Conservation (phyloP, 2,113 vertebrate genomes). For the Girardinichthys multiradiatus region DNA sequence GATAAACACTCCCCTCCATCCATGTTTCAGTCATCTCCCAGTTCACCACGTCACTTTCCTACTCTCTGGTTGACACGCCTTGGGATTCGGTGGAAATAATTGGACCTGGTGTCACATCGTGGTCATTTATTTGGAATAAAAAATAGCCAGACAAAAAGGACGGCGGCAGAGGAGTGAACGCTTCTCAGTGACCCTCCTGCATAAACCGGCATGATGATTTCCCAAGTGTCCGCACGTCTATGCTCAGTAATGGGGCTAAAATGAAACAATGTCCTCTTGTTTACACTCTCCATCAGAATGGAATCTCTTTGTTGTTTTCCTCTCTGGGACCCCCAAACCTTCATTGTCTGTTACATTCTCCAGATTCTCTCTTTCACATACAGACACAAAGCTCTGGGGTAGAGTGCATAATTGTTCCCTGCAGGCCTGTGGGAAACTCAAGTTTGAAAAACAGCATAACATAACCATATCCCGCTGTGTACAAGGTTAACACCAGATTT, state of each 20-base stretch:
- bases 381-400: slow-evolving; percentile 23
- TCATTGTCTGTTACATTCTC: slow-evolving; percentile 46
- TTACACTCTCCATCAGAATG: slow-evolving; percentile 56
- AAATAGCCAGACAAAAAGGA: slow-evolving; percentile 29
- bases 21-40: slow-evolving; percentile 47
- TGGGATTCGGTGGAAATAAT: slow-evolving; percentile 50
- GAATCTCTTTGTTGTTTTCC: slow-evolving; percentile 44
- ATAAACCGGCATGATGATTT: slow-evolving; percentile 45
- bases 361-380: slow-evolving; percentile 17
- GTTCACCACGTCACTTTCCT: slow-evolving; percentile 20
- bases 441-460: slow-evolving; percentile 10
- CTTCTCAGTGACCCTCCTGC: slow-evolving; percentile 59
- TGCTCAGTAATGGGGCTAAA: slow-evolving; percentile 56
- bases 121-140: slow-evolving; percentile 46
- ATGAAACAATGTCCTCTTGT: slow-evolving; percentile 63
- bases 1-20: slow-evolving; percentile 49
- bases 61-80: slow-evolving; percentile 42
- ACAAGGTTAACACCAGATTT: not conserved
- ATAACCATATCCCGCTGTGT: not conserved
- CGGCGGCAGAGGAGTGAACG: slow-evolving; percentile 21
- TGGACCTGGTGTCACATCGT: slow-evolving; percentile 47
- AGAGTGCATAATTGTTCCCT: slow-evolving; percentile 36
- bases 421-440: slow-evolving; percentile 56
- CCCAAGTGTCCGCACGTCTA: slow-evolving; percentile 22
- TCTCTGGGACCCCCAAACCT: slow-evolving; percentile 32